Percentiles rank a stretch among this genome's conserved stretches.
These are phyloP conservation scores for Propithecus perrieri DNA, from an alignment of 2,797 vertebrate species.

Conservation along the genomic window DNA sequence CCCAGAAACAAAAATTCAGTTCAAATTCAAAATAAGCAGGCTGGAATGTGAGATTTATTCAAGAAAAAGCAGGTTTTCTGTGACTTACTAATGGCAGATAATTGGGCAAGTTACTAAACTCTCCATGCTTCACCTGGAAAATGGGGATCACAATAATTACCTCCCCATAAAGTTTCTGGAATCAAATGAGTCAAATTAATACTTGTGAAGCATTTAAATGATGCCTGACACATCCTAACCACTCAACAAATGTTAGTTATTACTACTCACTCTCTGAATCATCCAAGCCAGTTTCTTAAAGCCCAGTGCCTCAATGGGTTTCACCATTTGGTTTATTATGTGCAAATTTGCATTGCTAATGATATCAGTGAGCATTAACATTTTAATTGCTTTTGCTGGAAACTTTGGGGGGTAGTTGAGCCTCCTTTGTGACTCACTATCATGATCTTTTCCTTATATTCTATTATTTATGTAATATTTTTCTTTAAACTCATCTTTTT, in stretches of 20 bases:
- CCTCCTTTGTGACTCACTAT: background rate
- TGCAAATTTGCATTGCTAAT: background rate
- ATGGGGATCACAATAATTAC: background rate
- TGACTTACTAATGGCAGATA: background rate
- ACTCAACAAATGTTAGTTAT: background rate
- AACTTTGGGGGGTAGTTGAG: background rate
- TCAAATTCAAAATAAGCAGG: conserved; percentile 18
- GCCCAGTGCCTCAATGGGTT: background rate
- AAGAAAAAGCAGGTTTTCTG: background rate
- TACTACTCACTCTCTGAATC: background rate
- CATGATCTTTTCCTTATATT: background rate
- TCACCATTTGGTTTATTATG: background rate
- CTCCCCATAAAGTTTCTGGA: background rate
- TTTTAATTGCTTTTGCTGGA: background rate
- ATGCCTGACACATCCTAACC: background rate
- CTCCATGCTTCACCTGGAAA: background rate
- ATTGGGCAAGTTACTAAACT: background rate
- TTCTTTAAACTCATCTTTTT: background rate
- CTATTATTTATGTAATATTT: background rate
- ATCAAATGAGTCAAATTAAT: conserved; percentile 29
- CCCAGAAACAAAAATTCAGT: background rate
- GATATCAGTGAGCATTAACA: background rate
- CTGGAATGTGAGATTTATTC: background rate
- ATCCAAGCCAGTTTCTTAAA: background rate
- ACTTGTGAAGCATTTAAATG: background rate